Evolutionary conservation across 1,140 invertebrate genomes (phyloP), one percentile per base, ranked within the genome.

Genomic region (Temnothorax nylanderi): DNA sequence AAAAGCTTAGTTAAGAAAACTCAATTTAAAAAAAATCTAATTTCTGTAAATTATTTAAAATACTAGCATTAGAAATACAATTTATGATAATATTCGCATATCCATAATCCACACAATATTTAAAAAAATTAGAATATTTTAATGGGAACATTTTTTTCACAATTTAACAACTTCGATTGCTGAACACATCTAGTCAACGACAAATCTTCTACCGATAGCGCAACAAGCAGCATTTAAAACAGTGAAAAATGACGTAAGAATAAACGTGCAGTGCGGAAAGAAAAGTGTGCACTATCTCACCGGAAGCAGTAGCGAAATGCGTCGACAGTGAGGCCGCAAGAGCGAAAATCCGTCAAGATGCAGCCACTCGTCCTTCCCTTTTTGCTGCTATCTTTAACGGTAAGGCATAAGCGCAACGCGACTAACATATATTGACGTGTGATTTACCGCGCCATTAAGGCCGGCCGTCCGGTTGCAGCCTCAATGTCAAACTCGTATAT

Each of bases 331-430:
- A 90, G 62, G n/a, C 49, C 6, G 64, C n/a, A 56, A 32, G 51
- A 47, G 65, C 71, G 62, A 89, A 82, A 44, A 34, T 60, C 74
- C 49, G 54, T 76, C 86, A 90, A 88, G 64, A 90, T 90, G 89
- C 75, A 88, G 26, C 76, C 37, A 85, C 54, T 78, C 44, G 26
- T 88, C 51, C 51, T 88, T 49, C 71, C 80, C 60, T 26, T 65
- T 85, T 87, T 90, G 49, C 72, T 90, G 80, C 84, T 90, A 88
- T 88, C 86, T 58, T 62, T 88, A 80, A 90, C 88, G 89, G 89
- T 90, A 90, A 90, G 89, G 62, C 60, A 71, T 75, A 51, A 21
- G 34, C 69, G 54, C 49, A 44, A 26, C 47, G 11, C 21, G 32
- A n/a, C 51, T 32, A 51, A 82, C 65, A 74, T 62, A 26, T 89